Percentiles rank a stretch among this genome's conserved stretches.
Conservation (phyloP, 1,140 invertebrate genomes). For the Leptinotarsa lineolata region DNA sequence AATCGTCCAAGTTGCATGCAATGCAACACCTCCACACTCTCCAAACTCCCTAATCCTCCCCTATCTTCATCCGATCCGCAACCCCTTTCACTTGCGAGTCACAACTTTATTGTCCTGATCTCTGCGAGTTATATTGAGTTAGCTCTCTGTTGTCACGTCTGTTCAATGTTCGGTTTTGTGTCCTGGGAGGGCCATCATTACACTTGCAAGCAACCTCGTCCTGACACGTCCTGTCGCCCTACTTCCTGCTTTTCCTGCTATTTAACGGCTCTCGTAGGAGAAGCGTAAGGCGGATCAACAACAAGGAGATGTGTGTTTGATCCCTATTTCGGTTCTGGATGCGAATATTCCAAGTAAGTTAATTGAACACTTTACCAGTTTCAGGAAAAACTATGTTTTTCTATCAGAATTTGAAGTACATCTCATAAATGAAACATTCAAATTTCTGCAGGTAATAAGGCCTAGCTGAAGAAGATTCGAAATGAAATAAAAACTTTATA, state of each 20-base stretch:
- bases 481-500: no score
- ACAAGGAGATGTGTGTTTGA: no score
- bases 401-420: no score
- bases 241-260: slow-evolving; percentile 14
- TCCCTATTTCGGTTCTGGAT: no score
- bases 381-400: no score
- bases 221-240: slow-evolving; percentile 22
- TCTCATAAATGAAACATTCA: no score
- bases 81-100: neutral
- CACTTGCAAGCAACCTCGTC: slow-evolving; percentile 22
- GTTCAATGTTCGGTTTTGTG: slow-evolving; percentile 19
- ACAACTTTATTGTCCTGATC: slow-evolving; percentile 10
- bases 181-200: slow-evolving; percentile 21
- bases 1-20: slow-evolving; percentile 19
- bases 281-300: neutral
- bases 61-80: neutral
- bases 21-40: slow-evolving; percentile 19
- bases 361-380: no score
- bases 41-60: neutral
- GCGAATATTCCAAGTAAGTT: no score
- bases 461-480: no score
- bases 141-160: slow-evolving; percentile 16
- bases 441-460: no score
- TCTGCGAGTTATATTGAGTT: slow-evolving; percentile 6
- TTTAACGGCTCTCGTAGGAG: neutral